A percentile compares a stretch with the other conserved stretches of the same genome.
Evolutionary conservation across 1,140 invertebrate genomes (phyloP).

Genomic region (Halyomorpha halys): DNA sequence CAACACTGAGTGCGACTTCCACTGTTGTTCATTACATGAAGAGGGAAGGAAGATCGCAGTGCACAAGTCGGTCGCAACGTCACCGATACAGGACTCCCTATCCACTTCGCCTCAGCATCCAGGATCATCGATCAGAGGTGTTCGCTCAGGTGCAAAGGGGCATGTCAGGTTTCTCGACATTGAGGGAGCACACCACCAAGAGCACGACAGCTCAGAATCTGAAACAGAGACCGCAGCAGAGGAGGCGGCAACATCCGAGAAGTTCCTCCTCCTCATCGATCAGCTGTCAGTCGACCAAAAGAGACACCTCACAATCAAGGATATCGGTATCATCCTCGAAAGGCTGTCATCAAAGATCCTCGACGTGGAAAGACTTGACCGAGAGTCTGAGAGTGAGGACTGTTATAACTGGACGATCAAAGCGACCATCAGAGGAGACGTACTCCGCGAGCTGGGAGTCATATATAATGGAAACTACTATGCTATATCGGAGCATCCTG

Average conservation of each 20-base stretch:
- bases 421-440: conserved; percentile 81
- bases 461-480: conserved; percentile 94
- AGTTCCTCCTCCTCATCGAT: conserved; percentile 84
- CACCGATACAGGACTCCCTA: conserved; percentile 75
- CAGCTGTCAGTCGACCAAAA: conserved; percentile 84
- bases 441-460: conserved; percentile 77
- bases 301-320: conserved; percentile 81
- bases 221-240: conserved; percentile 86
- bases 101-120: conserved; percentile 48
- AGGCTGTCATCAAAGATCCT: conserved; percentile 83
- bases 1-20: conserved; percentile 78
- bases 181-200: conserved; percentile 44
- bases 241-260: conserved; percentile 75
- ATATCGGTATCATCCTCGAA: conserved; percentile 89
- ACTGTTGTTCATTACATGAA: conserved; percentile 86
- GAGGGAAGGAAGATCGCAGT: conserved; percentile 81
- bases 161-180: conserved; percentile 68
- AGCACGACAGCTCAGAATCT: conserved; percentile 78
- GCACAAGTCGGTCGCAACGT: conserved; percentile 81
- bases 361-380: conserved; percentile 80
- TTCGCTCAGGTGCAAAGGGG: conserved; percentile 35
- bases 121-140: conserved; percentile 34
- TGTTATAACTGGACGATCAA: conserved; percentile 92
- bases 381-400: conserved; percentile 81
- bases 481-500: conserved; percentile 85